phyloP scores from a whole-genome alignment of 2,797 vertebrate species.

The Mareca penelope region DNA sequence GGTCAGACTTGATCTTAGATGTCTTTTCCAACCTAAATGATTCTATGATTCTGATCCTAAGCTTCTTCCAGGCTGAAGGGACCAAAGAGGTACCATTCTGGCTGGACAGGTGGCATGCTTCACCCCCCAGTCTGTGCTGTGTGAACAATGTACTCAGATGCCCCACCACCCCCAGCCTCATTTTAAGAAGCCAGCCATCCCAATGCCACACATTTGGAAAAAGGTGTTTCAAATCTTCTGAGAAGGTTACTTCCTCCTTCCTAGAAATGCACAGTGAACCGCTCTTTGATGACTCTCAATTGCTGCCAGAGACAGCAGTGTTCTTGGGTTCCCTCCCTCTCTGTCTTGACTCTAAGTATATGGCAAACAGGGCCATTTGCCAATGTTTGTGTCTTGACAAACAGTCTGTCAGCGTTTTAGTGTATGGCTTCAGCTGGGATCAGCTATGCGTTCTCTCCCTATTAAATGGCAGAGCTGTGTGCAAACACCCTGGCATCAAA shows the following conservation, averaged over 20 bases:
- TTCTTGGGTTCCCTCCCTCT: conserved; percentile 4
- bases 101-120: background rate
- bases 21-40: too few relatives aligned
- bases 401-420: conserved; percentile 60
- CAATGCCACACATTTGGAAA: background rate
- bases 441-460: conserved; percentile 55
- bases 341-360: conserved; percentile 23
- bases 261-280: background rate
- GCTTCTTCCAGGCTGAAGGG: background rate
- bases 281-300: conserved; percentile 3
- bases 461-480: conserved; percentile 68
- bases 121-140: background rate
- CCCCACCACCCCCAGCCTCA: too few relatives aligned
- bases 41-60: too few relatives aligned
- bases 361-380: conserved; percentile 55
- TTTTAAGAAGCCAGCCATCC: background rate
- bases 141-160: rapidly evolving
- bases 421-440: conserved; percentile 63
- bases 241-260: background rate
- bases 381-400: conserved; percentile 70
- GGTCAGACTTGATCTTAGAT: too few relatives aligned
- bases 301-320: conserved; percentile 40
- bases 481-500: conserved; percentile 59
- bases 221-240: background rate
- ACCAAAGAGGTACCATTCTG: background rate